A percentile compares a stretch with the other conserved stretches of the same genome.
Conservation (phyloP, 2,797 vertebrate genomes). For the Pogonophryne albipinna region DNA sequence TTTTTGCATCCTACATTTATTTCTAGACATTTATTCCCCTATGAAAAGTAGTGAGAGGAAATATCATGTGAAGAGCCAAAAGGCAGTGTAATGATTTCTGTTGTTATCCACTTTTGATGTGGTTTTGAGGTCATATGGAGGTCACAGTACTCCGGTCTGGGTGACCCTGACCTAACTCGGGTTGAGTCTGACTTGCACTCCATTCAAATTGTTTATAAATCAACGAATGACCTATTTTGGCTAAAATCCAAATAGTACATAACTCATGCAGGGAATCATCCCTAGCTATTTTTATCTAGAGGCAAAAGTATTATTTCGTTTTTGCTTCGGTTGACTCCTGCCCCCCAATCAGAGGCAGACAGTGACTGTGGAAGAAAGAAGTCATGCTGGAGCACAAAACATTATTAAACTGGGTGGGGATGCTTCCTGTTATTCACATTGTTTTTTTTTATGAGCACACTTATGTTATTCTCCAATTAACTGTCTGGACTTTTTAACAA, state of each 20-base stretch:
- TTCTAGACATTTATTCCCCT: neutral
- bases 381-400: conserved; percentile 20
- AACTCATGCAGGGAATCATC: conserved; percentile 15
- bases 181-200: conserved; percentile 3
- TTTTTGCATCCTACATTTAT: neutral
- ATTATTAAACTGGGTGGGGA: conserved; percentile 65
- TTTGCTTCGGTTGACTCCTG: conserved; percentile 14
- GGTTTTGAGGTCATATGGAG: conserved; percentile 14
- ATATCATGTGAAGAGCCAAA: neutral
- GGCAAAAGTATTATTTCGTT: conserved; percentile 30
- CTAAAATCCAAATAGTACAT: neutral
- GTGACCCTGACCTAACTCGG: conserved; percentile 57
- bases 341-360: conserved; percentile 8
- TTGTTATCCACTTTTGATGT: neutral
- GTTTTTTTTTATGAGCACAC: conserved; percentile 31
- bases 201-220: neutral
- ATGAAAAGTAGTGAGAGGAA: neutral
- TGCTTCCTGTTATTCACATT: conserved; percentile 62
- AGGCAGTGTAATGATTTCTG: neutral
- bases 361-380: conserved; percentile 18
- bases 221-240: neutral
- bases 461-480: conserved; percentile 66
- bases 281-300: conserved; percentile 19
- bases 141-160: conserved; percentile 41
- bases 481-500: conserved; percentile 60